Evolutionary conservation across 1,140 invertebrate species (phyloP).

Genomic region (Heterodera schachtii): DNA sequence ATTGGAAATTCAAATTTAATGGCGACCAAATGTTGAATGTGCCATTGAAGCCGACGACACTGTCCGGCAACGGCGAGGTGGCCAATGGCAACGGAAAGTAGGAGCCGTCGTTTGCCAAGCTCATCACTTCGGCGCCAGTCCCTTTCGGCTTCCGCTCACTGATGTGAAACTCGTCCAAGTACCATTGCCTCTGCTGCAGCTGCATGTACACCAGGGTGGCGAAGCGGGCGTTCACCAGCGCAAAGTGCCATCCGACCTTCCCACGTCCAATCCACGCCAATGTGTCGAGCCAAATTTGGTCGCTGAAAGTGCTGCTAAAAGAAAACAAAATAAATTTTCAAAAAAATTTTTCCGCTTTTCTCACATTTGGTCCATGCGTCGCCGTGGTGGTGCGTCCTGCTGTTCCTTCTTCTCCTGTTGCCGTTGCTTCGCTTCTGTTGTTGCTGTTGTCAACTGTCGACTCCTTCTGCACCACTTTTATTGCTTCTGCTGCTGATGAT

Average conservation of each 20-base stretch:
- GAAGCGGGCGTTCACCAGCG: not conserved
- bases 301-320: no score
- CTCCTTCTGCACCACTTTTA: no score
- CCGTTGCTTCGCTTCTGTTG: no score
- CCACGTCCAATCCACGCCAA: not conserved
- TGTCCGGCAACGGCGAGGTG: not conserved
- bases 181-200: not conserved
- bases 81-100: not conserved
- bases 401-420: no score
- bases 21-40: not conserved
- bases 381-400: no score
- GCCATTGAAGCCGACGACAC: no score
- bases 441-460: no score
- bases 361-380: no score
- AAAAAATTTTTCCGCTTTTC: no score
- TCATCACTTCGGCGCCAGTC: not conserved
- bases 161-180: not conserved
- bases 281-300: no score
- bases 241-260: not conserved
- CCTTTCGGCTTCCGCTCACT: not conserved
- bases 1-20: not conserved
- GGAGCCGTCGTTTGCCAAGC: not conserved
- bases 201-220: not conserved
- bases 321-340: no score
- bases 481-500: no score